Evolutionary conservation across 1,140 invertebrate species (phyloP).

Genomic region (Acromyrmex charruanus): DNA sequence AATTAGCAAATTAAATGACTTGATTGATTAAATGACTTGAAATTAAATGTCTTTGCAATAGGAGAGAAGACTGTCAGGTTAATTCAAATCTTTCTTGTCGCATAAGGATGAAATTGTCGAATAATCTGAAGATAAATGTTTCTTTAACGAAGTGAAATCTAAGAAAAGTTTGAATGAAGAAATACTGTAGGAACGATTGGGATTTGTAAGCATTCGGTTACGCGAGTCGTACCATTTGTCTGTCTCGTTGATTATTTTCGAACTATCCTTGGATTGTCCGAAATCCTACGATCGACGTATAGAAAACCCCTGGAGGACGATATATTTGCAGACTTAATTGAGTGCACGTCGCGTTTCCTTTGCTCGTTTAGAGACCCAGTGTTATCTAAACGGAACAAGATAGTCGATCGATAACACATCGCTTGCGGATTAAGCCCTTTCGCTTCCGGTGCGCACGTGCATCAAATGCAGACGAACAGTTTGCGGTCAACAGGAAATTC

Average conservation of each 20-base stretch:
- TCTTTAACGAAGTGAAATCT: neutral
- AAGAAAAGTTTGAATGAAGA: neutral
- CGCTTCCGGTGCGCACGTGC: constrained; percentile 13
- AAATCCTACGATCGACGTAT: constrained; percentile 48
- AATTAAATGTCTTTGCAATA: neutral
- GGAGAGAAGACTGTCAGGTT: neutral
- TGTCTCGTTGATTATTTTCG: constrained; percentile 46
- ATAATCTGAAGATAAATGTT: constrained; percentile 9
- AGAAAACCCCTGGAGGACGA: constrained; percentile 41
- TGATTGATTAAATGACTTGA: neutral
- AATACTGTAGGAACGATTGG: neutral
- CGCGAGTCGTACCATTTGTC: constrained; percentile 22
- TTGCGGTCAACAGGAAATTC: constrained; percentile 40
- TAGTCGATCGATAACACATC: constrained; percentile 58
- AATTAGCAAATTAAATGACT: neutral
- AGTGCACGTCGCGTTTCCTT: constrained; percentile 61
- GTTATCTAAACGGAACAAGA: constrained; percentile 57
- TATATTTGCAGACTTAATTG: constrained; percentile 63
- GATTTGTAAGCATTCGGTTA: constrained; percentile 31
- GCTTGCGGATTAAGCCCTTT: constrained; percentile 50
- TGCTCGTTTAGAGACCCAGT: constrained; percentile 53
- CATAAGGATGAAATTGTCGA: neutral
- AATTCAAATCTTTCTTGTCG: neutral
- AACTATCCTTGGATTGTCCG: constrained; percentile 32
- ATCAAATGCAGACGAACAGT: constrained; percentile 44